Evolutionary conservation across 2,888 invertebrate species (phyloP), one percentile per base, ranked within the genome.

Genomic region (Phaonia tiefii): DNA sequence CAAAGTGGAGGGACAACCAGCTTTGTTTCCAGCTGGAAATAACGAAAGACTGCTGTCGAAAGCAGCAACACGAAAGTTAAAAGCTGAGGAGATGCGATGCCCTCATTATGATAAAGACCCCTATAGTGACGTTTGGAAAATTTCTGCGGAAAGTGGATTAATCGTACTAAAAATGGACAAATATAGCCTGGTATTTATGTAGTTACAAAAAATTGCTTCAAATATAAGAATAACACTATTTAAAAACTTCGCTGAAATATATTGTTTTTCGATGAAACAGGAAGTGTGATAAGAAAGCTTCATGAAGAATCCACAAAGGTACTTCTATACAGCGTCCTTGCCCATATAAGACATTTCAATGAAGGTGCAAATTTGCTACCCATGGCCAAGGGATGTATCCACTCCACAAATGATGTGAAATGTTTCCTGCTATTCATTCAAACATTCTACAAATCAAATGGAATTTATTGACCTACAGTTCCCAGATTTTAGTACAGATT

Each of bases 401-500:
- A 76, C 13, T 76, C n/a, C 20, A 25, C 65, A 0, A 65, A 66
- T 5, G 56, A 66, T 13, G 56, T 58, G 15, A 44, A 51, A n/a
- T 10, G 49, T 11, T 76, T 71, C 37, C 3, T 58, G 0, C 8
- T 76, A 1, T 26, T 31, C 1, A 0, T 76, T 0, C 25, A 56
- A 8, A 46, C 44, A 15, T 76, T 54, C n/a, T 75, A 70, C 11
- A 17, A 13, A 1, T 3, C 58, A 49, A 69, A 69, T 3, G 49
- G 39, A 26, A 67, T 75, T n/a, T 11, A 2, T 1, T 75, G 75
- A 69, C 75, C 63, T 1, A 17, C 54, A 17, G 15, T n/a, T 20
- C 63, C 60, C 20, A 22, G 51, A 75, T 69, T 26, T 39, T 44
- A 4, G 69, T 49, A 1, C 39, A 39, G 10, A 75, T 70, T n/a